Conservation (phyloP, 2,113 vertebrate genomes). For the Propithecus coquereli region DNA sequence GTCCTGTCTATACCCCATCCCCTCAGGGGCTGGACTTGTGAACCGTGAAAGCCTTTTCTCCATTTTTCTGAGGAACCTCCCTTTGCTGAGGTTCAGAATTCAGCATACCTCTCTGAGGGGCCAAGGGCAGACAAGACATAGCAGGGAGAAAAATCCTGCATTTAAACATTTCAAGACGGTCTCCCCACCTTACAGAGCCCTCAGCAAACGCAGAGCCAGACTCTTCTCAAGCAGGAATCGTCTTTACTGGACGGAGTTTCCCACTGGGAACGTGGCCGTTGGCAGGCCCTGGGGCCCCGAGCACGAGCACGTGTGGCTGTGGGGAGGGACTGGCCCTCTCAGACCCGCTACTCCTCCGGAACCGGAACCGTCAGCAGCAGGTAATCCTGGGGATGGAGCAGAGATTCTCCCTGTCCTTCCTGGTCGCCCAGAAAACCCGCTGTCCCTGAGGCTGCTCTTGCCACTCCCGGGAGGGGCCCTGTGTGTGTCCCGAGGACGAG, state of each 20-base stretch:
- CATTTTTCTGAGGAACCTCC: background rate
- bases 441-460: background rate
- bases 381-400: background rate
- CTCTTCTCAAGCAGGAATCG: background rate
- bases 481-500: background rate
- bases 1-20: background rate
- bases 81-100: background rate
- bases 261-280: background rate
- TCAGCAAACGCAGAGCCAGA: background rate
- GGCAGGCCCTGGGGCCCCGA: background rate
- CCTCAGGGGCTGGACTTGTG: background rate
- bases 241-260: slow-evolving; percentile 32
- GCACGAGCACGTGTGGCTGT: background rate
- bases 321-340: background rate
- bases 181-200: background rate
- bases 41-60: background rate
- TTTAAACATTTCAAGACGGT: background rate
- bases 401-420: background rate
- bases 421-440: fast-evolving
- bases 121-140: background rate
- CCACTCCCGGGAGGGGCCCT: background rate
- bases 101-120: background rate
- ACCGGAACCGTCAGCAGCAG: background rate
- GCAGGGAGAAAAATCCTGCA: background rate
- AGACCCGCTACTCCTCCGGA: background rate